phyloP scores from a whole-genome alignment of 2,113 vertebrate genomes.

The Cyanoramphus novaezelandiae region DNA sequence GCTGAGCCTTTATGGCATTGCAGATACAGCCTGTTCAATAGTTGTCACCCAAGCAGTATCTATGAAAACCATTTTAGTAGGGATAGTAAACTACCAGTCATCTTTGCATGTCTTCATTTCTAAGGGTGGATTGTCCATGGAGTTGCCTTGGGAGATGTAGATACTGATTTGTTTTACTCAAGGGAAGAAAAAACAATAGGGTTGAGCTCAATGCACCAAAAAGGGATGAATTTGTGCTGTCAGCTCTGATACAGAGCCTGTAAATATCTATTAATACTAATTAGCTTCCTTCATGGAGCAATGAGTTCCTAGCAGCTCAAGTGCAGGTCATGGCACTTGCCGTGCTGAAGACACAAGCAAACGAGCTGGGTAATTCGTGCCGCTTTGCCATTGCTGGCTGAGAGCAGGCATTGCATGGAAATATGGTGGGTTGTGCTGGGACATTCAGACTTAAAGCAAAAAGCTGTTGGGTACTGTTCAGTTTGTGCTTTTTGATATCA shows the following conservation, averaged over 20 bases:
- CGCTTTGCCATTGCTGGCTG: background rate
- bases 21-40: background rate
- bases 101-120: background rate
- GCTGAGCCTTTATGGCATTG: background rate
- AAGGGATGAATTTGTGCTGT: background rate
- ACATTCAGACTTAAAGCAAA: accelerated
- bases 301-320: background rate
- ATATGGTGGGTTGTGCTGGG: accelerated
- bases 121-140: background rate
- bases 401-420: background rate
- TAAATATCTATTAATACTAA: background rate
- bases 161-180: background rate
- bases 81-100: background rate
- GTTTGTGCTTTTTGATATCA: accelerated
- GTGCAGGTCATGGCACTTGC: background rate
- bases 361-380: background rate
- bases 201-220: accelerated
- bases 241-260: background rate
- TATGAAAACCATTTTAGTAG: background rate
- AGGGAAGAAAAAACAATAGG: background rate
- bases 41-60: background rate
- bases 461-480: background rate
- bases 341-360: background rate
- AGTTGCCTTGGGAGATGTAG: background rate
- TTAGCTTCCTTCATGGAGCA: background rate